Conservation (phyloP, 35 echinoderm and acorn worm genomes). For the Heliocidaris tuberculata region DNA sequence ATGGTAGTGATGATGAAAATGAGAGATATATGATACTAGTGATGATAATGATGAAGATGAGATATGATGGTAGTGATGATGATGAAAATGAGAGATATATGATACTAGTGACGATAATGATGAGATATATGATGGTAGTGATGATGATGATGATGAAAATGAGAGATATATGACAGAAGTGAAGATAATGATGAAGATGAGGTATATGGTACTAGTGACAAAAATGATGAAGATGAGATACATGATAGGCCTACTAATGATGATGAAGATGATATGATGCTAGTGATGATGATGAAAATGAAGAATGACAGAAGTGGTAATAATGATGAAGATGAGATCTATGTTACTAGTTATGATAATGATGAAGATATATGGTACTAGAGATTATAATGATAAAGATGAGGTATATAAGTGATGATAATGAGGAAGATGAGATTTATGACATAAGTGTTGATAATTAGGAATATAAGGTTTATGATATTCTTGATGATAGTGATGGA, state of each 20-base stretch:
- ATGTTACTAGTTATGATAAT: not conserved
- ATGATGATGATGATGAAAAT: no score
- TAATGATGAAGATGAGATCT: not conserved
- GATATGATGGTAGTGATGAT: no score
- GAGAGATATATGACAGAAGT: no score
- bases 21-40: no score
- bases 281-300: not conserved
- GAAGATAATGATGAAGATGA: no score
- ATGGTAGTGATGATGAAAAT: no score
- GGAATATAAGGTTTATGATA: not conserved
- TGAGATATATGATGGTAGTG: no score
- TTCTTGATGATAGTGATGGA: not conserved
- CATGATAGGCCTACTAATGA: not conserved
- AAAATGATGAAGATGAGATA: not conserved
- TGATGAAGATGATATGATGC: not conserved
- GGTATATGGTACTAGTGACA: no score
- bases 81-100: no score
- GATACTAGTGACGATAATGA: no score
- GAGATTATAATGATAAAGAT: not conserved
- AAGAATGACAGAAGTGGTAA: not conserved
- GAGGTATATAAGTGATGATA: not conserved
- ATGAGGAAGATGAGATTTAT: not conserved
- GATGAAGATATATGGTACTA: not conserved
- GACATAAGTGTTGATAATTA: not conserved
- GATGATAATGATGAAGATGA: no score